Base-by-base conservation (phyloP, 2,113 vertebrate species). In the Callorhinus ursinus region DNA sequence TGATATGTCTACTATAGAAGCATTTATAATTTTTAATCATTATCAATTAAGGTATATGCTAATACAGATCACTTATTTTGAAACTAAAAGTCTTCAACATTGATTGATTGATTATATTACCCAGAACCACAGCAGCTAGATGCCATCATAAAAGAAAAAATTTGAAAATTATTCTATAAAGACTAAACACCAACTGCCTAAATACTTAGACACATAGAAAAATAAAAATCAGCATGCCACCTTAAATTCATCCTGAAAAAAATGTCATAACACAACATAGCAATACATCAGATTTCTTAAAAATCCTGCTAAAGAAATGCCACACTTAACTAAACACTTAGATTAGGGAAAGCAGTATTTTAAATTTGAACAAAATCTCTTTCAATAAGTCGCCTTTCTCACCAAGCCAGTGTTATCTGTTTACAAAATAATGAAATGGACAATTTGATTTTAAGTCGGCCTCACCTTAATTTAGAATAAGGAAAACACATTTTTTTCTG, bases 241-340 rank as follows among this genome's bases (percentile, higher is more conserved):
- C 42, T 96, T 87, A 87, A 92, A 18, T 69, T 51, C n/a, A 36
- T 84, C 24, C 7, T 90, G 46, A 63, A 90, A 91, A 91, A 51
- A 84, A 7, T 55, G 79, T 74, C 1, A 14, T 3, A 28, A 24
- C 13, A 16, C 11, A 76, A 57, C 4, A 53, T 26, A 55, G 2
- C 28, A 39, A 93, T 55, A 82, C 21, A 69, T 39, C 26, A 67
- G 80, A 72, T 1, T 57, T 65, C 26, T 18, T 89, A 19, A 67
- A 80, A 83, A 71, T 63, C 7, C 80, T 89, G 42, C 46, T 82
- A 76, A 77, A 49, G 53, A 95, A 96, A 87, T 72, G 22, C 51
- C 89, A 10, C 39, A 63, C 22, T 26, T 33, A 88, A 46, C 33
- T 69, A 80, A 88, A 5, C 28, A 74, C 0, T 33, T 65, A 46